A percentile compares a stretch with the other conserved stretches of the same genome.
Conservation (phyloP, 2,888 invertebrate genomes). For the Lycia hirtaria region DNA sequence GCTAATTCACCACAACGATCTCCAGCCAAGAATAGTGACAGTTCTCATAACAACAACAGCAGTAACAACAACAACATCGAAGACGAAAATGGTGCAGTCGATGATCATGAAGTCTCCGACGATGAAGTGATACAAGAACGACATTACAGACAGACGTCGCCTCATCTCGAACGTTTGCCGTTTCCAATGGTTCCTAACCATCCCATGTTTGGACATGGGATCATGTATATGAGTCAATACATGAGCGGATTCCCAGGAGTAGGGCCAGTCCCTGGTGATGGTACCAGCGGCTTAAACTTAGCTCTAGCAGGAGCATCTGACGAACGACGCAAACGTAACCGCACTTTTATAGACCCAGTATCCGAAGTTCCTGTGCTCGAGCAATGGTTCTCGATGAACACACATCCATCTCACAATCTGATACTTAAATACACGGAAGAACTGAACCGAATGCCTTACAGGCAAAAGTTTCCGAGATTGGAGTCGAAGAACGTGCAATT, state of each 20-base stretch:
- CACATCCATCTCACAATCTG: conserved; percentile 98
- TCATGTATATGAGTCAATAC: conserved; percentile 97
- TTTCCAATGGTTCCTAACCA: conserved; percentile 93
- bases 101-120: conserved; percentile 82
- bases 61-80: conserved; percentile 78
- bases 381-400: conserved; percentile 98
- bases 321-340: conserved; percentile 96
- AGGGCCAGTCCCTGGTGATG: conserved; percentile 82
- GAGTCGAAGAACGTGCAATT: conserved; percentile 99
- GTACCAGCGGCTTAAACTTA: conserved; percentile 87
- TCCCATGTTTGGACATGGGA: conserved; percentile 94
- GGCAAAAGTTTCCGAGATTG: conserved; percentile 99
- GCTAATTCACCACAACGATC: conserved; percentile 78
- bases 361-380: conserved; percentile 97
- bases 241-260: conserved; percentile 87
- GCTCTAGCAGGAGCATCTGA: conserved; percentile 89
- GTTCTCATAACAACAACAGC: conserved; percentile 76
- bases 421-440: conserved; percentile 99
- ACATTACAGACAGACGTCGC: conserved; percentile 71
- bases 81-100: conserved; percentile 78
- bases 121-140: conserved; percentile 77
- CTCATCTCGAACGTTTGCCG: conserved; percentile 82
- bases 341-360: conserved; percentile 99
- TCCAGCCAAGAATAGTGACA: conserved; percentile 84
- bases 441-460: conserved; percentile 97